phyloP scores from a whole-genome alignment of 2,888 invertebrate genomes.

The Netelia fuscicornis region DNA sequence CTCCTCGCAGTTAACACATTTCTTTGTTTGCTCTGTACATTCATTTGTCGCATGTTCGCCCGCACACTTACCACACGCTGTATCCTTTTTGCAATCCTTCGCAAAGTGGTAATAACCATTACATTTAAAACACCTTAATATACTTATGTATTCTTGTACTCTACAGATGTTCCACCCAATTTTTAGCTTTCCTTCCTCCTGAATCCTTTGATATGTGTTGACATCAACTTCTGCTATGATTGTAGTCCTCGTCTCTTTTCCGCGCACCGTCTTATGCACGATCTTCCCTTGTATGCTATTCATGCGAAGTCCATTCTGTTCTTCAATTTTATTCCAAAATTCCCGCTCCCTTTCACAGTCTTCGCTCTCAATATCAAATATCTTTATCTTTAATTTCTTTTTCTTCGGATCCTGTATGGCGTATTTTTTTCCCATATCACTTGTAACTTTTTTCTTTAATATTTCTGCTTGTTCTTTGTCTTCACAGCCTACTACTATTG shows the following conservation, averaged over 20 bases:
- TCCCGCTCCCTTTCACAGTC: no score
- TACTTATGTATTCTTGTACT: constrained; percentile 48
- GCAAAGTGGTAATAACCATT: constrained; percentile 54
- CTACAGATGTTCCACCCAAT: constrained; percentile 62
- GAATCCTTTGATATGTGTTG: constrained; percentile 45
- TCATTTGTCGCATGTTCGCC: constrained; percentile 50
- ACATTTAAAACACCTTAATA: constrained; percentile 63
- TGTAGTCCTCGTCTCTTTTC: constrained; percentile 10
- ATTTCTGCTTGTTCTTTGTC: no score
- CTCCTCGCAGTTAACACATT: constrained; percentile 58
- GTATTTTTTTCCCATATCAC: no score
- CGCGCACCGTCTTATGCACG: background rate
- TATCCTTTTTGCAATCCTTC: constrained; percentile 63
- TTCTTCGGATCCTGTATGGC: no score
- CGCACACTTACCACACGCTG: constrained; percentile 57
- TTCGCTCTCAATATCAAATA: no score
- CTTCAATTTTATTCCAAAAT: background rate
- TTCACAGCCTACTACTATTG: no score
- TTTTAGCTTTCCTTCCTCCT: constrained; percentile 47
- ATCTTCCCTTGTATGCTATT: constrained; percentile 36
- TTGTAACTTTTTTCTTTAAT: no score
- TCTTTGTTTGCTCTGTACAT: constrained; percentile 41
- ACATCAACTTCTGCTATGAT: constrained; percentile 48
- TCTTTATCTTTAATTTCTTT: no score
- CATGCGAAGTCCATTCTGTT: background rate